Conservation (phyloP, 2,888 invertebrate genomes). For the Cataglyphis albicans region DNA sequence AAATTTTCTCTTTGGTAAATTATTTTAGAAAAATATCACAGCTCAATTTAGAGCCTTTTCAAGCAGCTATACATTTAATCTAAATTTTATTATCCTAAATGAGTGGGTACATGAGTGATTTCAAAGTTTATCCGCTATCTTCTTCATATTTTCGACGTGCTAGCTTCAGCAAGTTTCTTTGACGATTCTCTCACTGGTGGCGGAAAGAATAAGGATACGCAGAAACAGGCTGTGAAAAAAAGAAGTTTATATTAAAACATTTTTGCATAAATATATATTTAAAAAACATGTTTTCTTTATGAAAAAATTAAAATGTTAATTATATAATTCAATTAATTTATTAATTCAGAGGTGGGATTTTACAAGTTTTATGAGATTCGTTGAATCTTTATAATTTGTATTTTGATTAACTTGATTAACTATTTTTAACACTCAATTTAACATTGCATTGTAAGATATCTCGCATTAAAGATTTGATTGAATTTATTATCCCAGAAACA, state of each 20-base stretch:
- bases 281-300: conserved; percentile 3
- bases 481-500: background rate
- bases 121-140: background rate
- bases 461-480: background rate
- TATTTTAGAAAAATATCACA: conserved; percentile 52
- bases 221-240: conserved; percentile 71
- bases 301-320: background rate
- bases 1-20: background rate
- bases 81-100: background rate
- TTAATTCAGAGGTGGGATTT: background rate
- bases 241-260: conserved; percentile 7
- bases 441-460: background rate
- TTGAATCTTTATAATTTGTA: background rate
- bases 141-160: conserved; percentile 10
- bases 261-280: background rate
- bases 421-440: background rate
- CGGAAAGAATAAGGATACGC: conserved; percentile 67
- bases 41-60: background rate
- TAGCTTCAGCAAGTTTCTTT: conserved; percentile 12
- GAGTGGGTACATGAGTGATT: background rate
- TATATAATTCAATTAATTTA: background rate
- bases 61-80: conserved; percentile 28
- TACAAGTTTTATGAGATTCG: background rate
- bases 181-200: conserved; percentile 46
- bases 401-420: background rate